These are phyloP conservation scores for Xiphydria camelus DNA, from an alignment of 2,888 invertebrate species.

Conservation along the genomic window DNA sequence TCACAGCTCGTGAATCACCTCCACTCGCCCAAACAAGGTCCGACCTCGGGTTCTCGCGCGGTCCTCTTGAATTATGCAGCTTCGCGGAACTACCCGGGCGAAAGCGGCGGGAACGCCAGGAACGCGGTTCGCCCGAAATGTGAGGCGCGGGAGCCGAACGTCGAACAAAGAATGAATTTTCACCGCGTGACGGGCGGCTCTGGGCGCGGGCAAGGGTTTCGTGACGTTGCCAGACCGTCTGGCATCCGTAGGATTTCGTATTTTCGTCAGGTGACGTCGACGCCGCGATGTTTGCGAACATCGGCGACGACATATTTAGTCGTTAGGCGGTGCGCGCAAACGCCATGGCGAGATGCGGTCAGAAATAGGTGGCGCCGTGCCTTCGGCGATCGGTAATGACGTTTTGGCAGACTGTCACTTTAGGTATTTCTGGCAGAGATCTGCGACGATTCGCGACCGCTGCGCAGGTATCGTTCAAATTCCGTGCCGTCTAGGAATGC, in stretches of 20 bases:
- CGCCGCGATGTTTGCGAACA: conserved; percentile 1
- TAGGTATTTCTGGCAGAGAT: neutral
- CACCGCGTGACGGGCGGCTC: no score
- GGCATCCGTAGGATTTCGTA: conserved; percentile 10
- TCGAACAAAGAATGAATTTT: no score
- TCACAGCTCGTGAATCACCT: no score
- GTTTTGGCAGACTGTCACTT: neutral
- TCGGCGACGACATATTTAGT: conserved; percentile 1
- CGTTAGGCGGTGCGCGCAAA: neutral
- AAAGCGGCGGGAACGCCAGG: no score
- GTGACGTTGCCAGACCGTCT: conserved; percentile 1
- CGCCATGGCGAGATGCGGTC: neutral
- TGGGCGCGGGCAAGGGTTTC: neutral
- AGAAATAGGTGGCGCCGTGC: neutral
- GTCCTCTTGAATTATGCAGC: no score
- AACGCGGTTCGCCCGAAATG: no score
- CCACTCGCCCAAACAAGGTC: no score
- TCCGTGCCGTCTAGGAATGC: neutral
- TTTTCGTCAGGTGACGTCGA: conserved; percentile 5
- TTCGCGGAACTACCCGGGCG: no score
- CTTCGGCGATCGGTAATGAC: neutral
- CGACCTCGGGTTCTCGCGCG: no score
- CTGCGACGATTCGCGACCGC: no score
- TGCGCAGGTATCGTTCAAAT: no score
- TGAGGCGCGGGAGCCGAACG: no score